A percentile compares a stretch with the other conserved stretches of the same genome.
Evolutionary conservation across 2,113 vertebrate species (phyloP).

Genomic region (Psilopsiagon aurifrons): DNA sequence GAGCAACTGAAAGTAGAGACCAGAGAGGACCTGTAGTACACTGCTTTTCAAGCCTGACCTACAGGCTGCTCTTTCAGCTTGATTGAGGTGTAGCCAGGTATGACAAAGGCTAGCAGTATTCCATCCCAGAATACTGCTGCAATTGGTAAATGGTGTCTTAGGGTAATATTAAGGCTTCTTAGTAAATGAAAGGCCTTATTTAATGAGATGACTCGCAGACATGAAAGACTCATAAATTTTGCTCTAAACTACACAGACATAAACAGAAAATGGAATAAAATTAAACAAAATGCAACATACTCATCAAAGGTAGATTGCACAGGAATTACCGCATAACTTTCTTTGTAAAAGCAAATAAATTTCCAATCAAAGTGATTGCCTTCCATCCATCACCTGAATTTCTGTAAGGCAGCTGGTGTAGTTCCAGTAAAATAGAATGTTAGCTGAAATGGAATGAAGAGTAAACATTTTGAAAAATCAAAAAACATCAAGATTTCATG

Average conservation of each 20-base stretch:
- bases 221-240: background rate
- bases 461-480: background rate
- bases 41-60: too few species aligned
- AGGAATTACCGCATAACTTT: background rate
- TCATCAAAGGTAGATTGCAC: background rate
- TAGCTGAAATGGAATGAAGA: background rate
- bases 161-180: background rate
- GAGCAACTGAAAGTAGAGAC: background rate
- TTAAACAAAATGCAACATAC: background rate
- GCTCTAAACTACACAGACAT: background rate
- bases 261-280: background rate
- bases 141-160: background rate
- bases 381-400: background rate
- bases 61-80: background rate
- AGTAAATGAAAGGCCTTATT: background rate
- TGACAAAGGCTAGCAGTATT: background rate
- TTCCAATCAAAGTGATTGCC: background rate
- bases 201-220: background rate
- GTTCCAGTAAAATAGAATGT: background rate
- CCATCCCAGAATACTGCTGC: background rate
- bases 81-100: background rate
- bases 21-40: background rate
- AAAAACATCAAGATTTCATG: background rate
- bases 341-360: background rate
- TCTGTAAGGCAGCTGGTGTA: background rate